Base-by-base conservation (phyloP, 2,888 invertebrate species). In the Agonopterix heracliana region DNA sequence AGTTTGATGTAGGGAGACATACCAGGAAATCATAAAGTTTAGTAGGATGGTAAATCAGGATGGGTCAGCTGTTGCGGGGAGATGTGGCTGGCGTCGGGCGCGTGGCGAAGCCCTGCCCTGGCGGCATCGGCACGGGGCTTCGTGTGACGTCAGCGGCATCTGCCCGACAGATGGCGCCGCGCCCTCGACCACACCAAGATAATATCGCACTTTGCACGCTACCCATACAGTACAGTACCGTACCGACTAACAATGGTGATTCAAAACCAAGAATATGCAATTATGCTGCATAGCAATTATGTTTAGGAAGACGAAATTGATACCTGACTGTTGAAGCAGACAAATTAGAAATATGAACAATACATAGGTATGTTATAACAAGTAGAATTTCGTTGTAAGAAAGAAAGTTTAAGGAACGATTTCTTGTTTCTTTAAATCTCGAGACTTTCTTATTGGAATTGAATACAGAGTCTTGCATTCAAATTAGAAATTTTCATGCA, bases 101-200 rank as follows among this genome's bases (percentile, higher is more conserved):
- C 71, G 76, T 76, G 78, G 60, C 75, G 74, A 74, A 76, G 80
- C 79, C 81, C 72, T 68, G 62, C 5, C 26, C 26, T 64, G 63
- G 53, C 58, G 26, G 26, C 26, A 7, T 26, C 26, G 26, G 26
- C 26, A 26, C 26, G 61, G 74, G 80, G 81, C 83, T 84, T 87
- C 86, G 78, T 81, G 81, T 87, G 87, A 87, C 87, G 85, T 85
- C 84, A 84, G 76, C 64, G 66, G 75, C 87, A 87, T 87, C 87
- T 87, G 87, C 79, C 81, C 66, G 81, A 69, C 87, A 87, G 87
- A 84, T 87, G 88, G 86, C 81, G 75, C 68, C 73, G 68, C 76
- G 40, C 81, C 76, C 75, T 67, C 65, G 56, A 60, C 62, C 60
- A 57, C 64, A 57, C 51, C 60, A 61, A 83, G 87, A 88, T 88